Evolutionary conservation across 2,797 vertebrate genomes (phyloP).

Genomic region (Gymnothorax reevesii): DNA sequence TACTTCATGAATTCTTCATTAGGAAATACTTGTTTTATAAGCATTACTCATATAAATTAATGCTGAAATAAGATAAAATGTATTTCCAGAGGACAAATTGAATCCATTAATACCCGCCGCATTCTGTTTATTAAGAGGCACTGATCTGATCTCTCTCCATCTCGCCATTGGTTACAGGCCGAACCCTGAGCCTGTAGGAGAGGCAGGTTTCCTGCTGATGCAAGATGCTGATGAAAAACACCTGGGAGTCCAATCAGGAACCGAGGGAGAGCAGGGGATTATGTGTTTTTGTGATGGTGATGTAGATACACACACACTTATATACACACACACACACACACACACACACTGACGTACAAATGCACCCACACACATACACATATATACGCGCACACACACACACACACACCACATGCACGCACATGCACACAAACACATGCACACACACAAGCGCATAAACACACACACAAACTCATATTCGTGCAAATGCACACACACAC

Average conservation of each 20-base stretch:
- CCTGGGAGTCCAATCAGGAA: neutral
- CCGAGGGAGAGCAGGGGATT: neutral
- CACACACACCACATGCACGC: too few relatives aligned
- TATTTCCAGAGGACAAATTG: neutral
- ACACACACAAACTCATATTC: neutral
- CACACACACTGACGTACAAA: neutral
- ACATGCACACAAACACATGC: neutral
- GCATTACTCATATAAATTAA: neutral
- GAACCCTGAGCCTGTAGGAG: neutral
- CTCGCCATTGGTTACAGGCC: neutral
- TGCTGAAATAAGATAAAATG: neutral
- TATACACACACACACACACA: neutral
- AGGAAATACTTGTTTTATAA: neutral
- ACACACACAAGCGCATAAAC: neutral
- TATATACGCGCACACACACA: too few relatives aligned
- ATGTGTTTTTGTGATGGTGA: neutral
- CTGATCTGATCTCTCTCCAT: neutral
- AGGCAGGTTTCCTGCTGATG: neutral
- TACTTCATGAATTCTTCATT: neutral
- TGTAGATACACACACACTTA: neutral
- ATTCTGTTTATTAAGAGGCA: neutral
- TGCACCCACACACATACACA: neutral
- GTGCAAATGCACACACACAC: neutral
- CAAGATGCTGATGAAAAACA: neutral
- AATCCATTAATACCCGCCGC: neutral